Evolutionary conservation across 1,140 invertebrate species (phyloP), one percentile per base, ranked within the genome.

Genomic region (Sitophilus oryzae): DNA sequence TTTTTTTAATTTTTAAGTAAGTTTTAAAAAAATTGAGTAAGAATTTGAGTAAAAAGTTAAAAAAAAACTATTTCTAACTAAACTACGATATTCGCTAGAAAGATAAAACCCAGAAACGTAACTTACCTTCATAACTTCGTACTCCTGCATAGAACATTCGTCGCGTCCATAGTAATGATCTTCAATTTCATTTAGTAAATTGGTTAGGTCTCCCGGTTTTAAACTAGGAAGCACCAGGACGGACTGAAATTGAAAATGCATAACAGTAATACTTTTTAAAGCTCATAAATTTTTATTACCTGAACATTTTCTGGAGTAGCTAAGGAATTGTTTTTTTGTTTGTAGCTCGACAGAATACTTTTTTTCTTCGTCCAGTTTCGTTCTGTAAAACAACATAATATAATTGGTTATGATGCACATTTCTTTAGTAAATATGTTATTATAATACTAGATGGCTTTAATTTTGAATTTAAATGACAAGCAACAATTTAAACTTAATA

Each of bases 101-200:
- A n/a, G n/a, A n/a, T n/a, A n/a, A n/a, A n/a, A n/a, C n/a, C n/a
- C n/a, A n/a, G n/a, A 44, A 10, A 25, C 10, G n/a, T 22, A 19
- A 44, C 48, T 63, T 66, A 82, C 80, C 76, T 84, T 84, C 74
- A 84, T 80, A 56, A 84, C 81, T 74, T 83, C 82, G 65, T 84
- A 84, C 69, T 82, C 79, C 57, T 84, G 80, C 53, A 81, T 74
- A n/a, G 81, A 76, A 65, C 82, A 84, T 25, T 76, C 73, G 22
- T 74, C 41, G 65, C 53, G 44, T 47, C 52, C 56, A 53, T 62
- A 53, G 34, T 37, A 49, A 22, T 61, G 53, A 23, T 64, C 57
- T 25, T 69, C 65, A 41, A 66, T 66, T 52, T 67, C 68, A 40
- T 70, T 71, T 16, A 68, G 61, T 36, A 57, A 40, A 44, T 65